These are phyloP conservation scores for Crotalus horridus DNA, from an alignment of 2,113 vertebrate genomes.

Conservation along the genomic window DNA sequence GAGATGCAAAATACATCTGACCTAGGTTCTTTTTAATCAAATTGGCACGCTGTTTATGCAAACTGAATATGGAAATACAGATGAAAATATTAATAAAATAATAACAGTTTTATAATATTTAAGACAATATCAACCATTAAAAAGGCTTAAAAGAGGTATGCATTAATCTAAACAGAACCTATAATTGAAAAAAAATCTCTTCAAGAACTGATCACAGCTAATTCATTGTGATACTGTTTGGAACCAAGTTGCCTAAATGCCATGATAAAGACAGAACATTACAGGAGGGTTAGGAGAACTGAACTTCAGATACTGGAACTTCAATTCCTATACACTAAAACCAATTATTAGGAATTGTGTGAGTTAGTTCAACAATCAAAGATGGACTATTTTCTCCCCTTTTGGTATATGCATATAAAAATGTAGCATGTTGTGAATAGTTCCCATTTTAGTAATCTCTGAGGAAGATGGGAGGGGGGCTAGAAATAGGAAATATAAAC, in stretches of 20 bases:
- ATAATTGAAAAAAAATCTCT: constrained; percentile 12
- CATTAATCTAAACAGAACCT: constrained; percentile 15
- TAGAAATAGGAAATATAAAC: neutral
- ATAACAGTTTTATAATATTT: neutral
- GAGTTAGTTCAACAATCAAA: neutral
- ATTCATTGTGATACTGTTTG: constrained; percentile 11
- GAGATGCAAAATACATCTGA: neutral
- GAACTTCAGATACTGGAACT: neutral
- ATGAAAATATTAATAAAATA: neutral
- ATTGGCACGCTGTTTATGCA: neutral
- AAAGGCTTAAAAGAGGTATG: neutral
- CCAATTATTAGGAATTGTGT: neutral
- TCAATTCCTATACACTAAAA: neutral
- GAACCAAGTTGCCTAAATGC: neutral
- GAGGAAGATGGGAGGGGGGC: neutral
- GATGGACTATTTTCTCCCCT: neutral
- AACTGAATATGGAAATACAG: neutral
- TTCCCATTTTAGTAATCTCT: neutral
- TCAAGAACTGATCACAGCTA: neutral
- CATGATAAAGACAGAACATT: constrained; percentile 8
- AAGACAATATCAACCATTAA: neutral
- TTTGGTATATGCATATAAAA: neutral
- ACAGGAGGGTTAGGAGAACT: neutral
- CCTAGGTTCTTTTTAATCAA: neutral
- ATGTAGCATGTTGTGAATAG: constrained; percentile 6